phyloP scores from a whole-genome alignment of 1,140 invertebrate species.

The Chionoecetes opilio region DNA sequence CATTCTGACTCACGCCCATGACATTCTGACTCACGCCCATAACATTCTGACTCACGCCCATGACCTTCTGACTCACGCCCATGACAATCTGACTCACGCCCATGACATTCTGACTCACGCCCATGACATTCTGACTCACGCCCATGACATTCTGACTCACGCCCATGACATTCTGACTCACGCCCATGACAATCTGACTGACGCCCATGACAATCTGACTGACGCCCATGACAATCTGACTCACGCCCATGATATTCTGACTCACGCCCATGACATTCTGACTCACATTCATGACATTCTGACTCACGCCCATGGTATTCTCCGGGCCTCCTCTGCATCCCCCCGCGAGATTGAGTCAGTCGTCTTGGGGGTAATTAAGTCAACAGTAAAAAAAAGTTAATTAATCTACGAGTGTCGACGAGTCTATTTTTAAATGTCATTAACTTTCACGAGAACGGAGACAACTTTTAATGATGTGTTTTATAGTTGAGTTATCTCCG shows the following conservation, averaged over 20 bases:
- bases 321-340: neutral
- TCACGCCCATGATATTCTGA: neutral
- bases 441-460: neutral
- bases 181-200: neutral
- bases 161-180: neutral
- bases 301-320: neutral
- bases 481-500: neutral
- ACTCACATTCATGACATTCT: neutral
- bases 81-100: neutral
- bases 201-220: neutral
- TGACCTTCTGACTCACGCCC: neutral
- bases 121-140: neutral
- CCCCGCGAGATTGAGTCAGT: neutral
- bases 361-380: neutral
- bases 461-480: constrained; percentile 30
- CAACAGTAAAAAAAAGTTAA: neutral
- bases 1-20: too few relatives aligned
- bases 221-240: neutral
- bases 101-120: too few relatives aligned
- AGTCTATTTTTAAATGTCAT: neutral
- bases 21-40: neutral
- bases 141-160: neutral
- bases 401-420: constrained; percentile 16
- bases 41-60: neutral
- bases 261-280: neutral